A percentile compares a stretch with the other conserved stretches of the same genome.
Evolutionary conservation across 2,113 vertebrate species (phyloP).

Genomic region (Cyprinus carpio): DNA sequence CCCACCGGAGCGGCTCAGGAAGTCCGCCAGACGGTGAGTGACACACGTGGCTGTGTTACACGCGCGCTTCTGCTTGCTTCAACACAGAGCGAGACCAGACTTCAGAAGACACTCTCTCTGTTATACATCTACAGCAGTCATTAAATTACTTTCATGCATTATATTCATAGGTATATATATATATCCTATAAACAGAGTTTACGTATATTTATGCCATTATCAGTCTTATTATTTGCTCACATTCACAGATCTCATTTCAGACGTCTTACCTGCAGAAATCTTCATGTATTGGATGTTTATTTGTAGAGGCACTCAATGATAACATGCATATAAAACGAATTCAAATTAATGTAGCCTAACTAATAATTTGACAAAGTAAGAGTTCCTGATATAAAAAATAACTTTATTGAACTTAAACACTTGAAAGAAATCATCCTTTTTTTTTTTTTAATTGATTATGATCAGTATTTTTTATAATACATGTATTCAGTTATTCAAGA

Average conservation of each 20-base stretch:
- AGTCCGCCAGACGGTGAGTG: conserved; percentile 90
- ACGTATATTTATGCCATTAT: neutral
- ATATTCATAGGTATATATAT: neutral
- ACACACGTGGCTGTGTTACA: conserved; percentile 97
- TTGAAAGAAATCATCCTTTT: conserved; percentile 55
- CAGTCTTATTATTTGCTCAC: neutral
- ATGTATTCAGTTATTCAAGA: conserved; percentile 5
- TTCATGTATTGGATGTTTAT: conserved; percentile 22
- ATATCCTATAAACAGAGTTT: no score
- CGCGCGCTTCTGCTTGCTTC: conserved; percentile 88
- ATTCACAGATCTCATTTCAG: neutral
- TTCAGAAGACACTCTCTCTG: neutral
- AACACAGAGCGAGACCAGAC: conserved; percentile 2
- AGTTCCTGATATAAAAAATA: conserved; percentile 88
- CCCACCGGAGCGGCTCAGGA: conserved; percentile 90
- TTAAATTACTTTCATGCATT: neutral
- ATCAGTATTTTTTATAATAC: neutral
- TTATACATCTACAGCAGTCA: neutral
- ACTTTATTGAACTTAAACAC: conserved; percentile 85
- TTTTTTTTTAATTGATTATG: neutral
- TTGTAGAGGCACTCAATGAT: neutral
- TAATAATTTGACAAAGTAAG: conserved; percentile 31
- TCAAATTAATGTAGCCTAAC: neutral
- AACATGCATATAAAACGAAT: no score
- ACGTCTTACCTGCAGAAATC: conserved; percentile 67